Conservation (phyloP, 2,797 vertebrate genomes). For the Lepilemur septentrionalis region DNA sequence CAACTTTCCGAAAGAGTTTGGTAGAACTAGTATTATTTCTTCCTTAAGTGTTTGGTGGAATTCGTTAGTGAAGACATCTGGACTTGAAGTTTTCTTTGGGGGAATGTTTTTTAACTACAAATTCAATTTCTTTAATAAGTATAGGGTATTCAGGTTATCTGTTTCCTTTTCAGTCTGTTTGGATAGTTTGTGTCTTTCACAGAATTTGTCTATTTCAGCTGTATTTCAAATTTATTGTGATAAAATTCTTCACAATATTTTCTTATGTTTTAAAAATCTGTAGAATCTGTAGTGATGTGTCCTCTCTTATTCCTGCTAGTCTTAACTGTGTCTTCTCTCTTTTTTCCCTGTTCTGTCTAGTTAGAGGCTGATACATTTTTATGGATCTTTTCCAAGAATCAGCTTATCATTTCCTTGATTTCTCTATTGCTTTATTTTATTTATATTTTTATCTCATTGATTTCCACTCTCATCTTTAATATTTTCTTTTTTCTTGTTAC, state of each 20-base stretch:
- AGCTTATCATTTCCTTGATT: neutral
- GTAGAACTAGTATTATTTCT: neutral
- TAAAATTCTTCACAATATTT: constrained; percentile 20
- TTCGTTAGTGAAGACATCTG: neutral
- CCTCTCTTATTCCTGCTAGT: neutral
- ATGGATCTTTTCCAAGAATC: neutral
- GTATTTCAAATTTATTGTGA: neutral
- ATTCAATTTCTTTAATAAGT: neutral
- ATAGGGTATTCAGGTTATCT: neutral
- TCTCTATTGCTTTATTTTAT: neutral
- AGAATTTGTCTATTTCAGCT: neutral
- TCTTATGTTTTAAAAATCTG: neutral
- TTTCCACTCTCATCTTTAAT: neutral
- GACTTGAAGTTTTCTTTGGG: neutral
- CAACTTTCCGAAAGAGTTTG: neutral
- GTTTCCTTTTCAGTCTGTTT: neutral
- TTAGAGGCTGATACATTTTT: neutral
- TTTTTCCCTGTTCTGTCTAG: neutral
- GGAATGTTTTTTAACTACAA: neutral
- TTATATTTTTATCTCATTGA: neutral
- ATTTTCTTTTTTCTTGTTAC: neutral
- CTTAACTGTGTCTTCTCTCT: neutral
- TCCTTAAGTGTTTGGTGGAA: neutral
- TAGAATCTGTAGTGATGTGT: neutral
- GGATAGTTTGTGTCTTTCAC: neutral